phyloP scores from a whole-genome alignment of 2,113 vertebrate species.

The Sinocyclocheilus rhinocerous region DNA sequence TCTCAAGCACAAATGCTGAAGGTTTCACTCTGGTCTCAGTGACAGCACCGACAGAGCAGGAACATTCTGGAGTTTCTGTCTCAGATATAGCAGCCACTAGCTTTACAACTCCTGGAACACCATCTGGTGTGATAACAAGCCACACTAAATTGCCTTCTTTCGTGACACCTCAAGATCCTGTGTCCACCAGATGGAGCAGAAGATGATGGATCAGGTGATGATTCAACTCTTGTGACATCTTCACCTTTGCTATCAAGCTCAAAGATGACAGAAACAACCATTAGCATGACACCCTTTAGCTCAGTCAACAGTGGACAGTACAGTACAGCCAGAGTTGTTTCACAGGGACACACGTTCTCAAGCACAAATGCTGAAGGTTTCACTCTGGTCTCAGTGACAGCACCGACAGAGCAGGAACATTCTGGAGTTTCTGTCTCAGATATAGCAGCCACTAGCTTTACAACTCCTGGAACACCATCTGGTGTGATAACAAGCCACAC shows the following conservation, averaged over 20 bases:
- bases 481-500: slow-evolving; percentile 40
- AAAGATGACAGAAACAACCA: neutral
- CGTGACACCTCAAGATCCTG: slow-evolving; percentile 20
- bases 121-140: slow-evolving; percentile 44
- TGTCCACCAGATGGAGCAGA: slow-evolving; percentile 42
- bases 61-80: neutral
- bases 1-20: slow-evolving; percentile 28
- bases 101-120: slow-evolving; percentile 31
- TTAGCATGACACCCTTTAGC: neutral
- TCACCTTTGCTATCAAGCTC: slow-evolving; percentile 13
- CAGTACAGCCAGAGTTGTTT: slow-evolving; percentile 9
- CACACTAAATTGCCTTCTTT: slow-evolving; percentile 47
- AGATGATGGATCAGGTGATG: slow-evolving; percentile 55
- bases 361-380: slow-evolving; percentile 14
- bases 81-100: slow-evolving; percentile 13
- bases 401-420: neutral
- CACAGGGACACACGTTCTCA: slow-evolving; percentile 12
- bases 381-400: neutral
- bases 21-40: neutral
- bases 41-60: neutral
- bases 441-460: slow-evolving; percentile 17
- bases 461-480: slow-evolving; percentile 38
- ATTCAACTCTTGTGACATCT: neutral
- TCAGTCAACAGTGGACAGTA: slow-evolving; percentile 4
- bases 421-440: slow-evolving; percentile 8